Conservation (phyloP, 2,113 vertebrate species). For the Micronycteris hirsuta region DNA sequence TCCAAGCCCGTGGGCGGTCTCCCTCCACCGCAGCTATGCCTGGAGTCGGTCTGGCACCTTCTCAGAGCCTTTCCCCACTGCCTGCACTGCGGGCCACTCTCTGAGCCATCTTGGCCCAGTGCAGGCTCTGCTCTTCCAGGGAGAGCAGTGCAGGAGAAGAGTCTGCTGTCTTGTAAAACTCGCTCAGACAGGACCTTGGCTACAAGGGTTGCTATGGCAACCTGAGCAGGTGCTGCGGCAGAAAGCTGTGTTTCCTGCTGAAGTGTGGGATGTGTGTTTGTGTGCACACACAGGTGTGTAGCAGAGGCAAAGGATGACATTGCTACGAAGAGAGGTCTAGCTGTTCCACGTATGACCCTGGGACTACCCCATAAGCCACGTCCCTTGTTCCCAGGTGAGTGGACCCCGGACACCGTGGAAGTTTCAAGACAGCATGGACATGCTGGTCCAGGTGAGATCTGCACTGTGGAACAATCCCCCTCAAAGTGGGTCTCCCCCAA, state of each 20-base stretch:
- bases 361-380: neutral
- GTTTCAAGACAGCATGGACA: neutral
- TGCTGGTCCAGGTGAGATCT: neutral
- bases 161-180: neutral
- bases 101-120: slow-evolving; percentile 40
- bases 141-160: neutral
- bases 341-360: neutral
- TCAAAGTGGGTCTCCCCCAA: neutral
- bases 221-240: neutral
- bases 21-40: slow-evolving; percentile 11
- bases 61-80: neutral
- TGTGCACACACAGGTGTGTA: neutral
- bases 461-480: neutral
- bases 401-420: neutral
- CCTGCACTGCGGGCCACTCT: slow-evolving; percentile 28
- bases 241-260: neutral
- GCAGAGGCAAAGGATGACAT: neutral
- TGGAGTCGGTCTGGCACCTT: slow-evolving; percentile 33
- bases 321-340: neutral
- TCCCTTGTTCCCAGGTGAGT: neutral
- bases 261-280: neutral
- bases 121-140: neutral
- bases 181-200: slow-evolving; percentile 4
- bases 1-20: slow-evolving; percentile 1
- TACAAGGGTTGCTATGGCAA: slow-evolving; percentile 65